These are phyloP conservation scores for Chloebia gouldiae DNA, from an alignment of 2,113 vertebrate species.

Conservation along the genomic window DNA sequence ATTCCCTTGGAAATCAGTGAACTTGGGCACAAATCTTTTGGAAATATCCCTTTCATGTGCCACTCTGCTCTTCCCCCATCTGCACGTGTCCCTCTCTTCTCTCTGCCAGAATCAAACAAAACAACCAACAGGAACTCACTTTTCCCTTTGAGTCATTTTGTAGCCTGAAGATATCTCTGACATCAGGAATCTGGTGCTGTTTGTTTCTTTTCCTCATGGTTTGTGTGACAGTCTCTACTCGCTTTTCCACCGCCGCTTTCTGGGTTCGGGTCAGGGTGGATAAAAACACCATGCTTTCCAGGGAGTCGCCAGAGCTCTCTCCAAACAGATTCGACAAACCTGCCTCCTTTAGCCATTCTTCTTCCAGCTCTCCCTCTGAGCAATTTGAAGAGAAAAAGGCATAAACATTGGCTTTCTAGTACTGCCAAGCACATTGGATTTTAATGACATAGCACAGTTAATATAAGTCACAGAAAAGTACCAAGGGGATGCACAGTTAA, in stretches of 20 bases:
- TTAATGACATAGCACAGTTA: not conserved
- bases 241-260: constrained; percentile 87
- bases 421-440: not conserved
- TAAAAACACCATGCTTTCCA: constrained; percentile 85
- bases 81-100: not conserved
- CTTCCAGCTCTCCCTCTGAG: constrained; percentile 92
- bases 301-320: constrained; percentile 77
- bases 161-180: constrained; percentile 91
- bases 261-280: constrained; percentile 91
- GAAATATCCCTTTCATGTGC: not conserved
- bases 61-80: not conserved
- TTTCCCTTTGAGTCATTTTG: constrained; percentile 71
- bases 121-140: constrained; percentile 52
- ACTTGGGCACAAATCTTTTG: not conserved
- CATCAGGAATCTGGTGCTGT: constrained; percentile 88
- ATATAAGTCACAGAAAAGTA: not conserved
- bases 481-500: not conserved
- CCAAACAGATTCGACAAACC: constrained; percentile 89
- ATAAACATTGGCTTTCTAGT: not conserved
- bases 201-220: constrained; percentile 91
- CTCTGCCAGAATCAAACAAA: not conserved
- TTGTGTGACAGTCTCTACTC: constrained; percentile 85
- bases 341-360: constrained; percentile 94
- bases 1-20: not conserved
- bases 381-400: not conserved